phyloP scores from a whole-genome alignment of 2,888 invertebrate genomes.

The Tenthredo mesomela region DNA sequence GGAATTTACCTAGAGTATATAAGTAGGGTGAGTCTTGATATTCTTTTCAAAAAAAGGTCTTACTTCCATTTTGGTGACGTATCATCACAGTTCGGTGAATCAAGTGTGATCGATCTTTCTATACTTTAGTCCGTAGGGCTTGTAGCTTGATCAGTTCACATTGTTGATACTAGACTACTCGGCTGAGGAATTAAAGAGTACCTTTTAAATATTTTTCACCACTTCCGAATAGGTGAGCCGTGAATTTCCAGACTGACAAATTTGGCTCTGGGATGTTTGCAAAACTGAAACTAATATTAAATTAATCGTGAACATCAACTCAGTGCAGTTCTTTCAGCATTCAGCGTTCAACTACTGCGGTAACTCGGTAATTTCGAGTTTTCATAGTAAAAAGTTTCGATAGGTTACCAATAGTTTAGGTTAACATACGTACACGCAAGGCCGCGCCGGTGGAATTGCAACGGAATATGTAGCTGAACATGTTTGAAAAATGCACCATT shows the following conservation, averaged over 20 bases:
- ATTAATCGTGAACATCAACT: no score
- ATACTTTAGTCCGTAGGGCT: no score
- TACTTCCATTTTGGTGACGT: neutral
- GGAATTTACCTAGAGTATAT: conserved; percentile 75
- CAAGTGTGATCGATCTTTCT: no score
- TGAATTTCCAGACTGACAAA: no score
- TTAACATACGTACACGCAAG: neutral
- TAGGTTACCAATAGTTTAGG: neutral
- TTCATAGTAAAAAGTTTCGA: neutral
- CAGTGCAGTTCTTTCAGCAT: neutral
- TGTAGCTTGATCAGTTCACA: no score
- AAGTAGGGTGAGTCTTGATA: conserved; percentile 66
- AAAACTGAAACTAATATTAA: no score
- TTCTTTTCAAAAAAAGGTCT: neutral
- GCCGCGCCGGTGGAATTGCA: neutral
- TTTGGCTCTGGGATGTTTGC: no score
- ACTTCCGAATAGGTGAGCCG: no score
- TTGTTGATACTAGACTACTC: no score
- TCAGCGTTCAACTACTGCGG: neutral
- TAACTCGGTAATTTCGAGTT: neutral
- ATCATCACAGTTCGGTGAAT: neutral
- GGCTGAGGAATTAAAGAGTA: no score
- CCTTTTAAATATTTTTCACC: no score
- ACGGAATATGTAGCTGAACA: neutral
- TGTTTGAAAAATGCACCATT: neutral